These are phyloP conservation scores for Pelagia noctiluca DNA, from an alignment of 30 jellyfish, hydroid and myxozoan species.

Conservation along the genomic window DNA sequence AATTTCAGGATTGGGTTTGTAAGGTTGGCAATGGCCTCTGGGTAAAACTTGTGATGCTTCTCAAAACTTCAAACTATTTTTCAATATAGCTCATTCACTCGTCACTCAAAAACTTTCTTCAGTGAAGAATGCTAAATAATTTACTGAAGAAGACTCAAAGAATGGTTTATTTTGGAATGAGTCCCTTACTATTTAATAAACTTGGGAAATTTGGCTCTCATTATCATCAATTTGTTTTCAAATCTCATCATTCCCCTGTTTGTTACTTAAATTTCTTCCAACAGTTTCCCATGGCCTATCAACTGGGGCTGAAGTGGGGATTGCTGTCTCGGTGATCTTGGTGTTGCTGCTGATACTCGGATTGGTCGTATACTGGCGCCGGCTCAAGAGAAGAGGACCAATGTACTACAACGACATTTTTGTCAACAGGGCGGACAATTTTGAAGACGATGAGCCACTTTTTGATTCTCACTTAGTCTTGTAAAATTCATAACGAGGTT, in stretches of 20 bases:
- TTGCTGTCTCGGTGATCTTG: constrained; percentile 51
- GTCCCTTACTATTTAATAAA: not conserved
- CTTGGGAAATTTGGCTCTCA: not conserved
- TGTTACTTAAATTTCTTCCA: not conserved
- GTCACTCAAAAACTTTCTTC: not conserved
- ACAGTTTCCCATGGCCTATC: constrained; percentile 14
- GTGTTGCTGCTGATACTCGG: constrained; percentile 24
- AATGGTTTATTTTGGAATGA: no score
- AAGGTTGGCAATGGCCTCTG: no score
- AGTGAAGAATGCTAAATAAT: not conserved
- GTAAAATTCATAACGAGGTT: not conserved
- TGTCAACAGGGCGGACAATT: constrained; percentile 28
- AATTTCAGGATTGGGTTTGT: no score
- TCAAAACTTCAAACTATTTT: not conserved
- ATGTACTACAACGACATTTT: constrained; percentile 68
- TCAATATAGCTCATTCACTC: not conserved
- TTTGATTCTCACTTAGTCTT: constrained; percentile 51
- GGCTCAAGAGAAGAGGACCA: constrained; percentile 47
- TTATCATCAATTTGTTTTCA: not conserved
- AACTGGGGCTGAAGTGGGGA: constrained; percentile 54
- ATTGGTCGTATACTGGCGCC: constrained; percentile 60
- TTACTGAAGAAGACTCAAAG: no score
- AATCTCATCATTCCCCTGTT: not conserved
- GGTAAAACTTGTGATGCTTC: not conserved
- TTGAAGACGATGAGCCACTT: constrained; percentile 57